A percentile compares a stretch with the other conserved stretches of the same genome.
These are phyloP conservation scores for Cassiopea xamachana DNA, from an alignment of 30 jellyfish, hydroid and myxozoan genomes.

Conservation along the genomic window DNA sequence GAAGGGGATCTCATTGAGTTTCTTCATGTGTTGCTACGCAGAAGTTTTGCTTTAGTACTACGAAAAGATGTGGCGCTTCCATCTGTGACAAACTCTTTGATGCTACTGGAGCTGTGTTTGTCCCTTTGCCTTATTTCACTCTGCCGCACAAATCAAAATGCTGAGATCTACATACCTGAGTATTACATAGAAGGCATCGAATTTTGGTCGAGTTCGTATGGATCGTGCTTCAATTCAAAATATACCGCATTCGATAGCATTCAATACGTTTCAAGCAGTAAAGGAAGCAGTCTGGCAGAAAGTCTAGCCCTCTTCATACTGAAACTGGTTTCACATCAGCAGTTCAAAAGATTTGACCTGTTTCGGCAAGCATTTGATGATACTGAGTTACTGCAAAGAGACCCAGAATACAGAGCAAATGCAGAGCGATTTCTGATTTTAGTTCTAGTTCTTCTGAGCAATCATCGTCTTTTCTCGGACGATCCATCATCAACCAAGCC, in stretches of 20 bases:
- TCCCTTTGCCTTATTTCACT: conserved; percentile 50
- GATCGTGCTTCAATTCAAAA: neutral
- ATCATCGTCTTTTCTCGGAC: conserved; percentile 2
- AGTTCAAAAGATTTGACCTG: neutral
- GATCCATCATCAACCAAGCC: neutral
- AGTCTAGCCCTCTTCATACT: conserved; percentile 3
- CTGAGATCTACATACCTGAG: conserved; percentile 31
- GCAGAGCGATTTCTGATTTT: conserved; percentile 39
- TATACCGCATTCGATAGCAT: conserved; percentile 39
- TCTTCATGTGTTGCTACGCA: conserved; percentile 37
- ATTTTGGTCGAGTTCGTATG: conserved; percentile 45
- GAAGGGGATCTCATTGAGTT: conserved; percentile 37
- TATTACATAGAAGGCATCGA: conserved; percentile 40
- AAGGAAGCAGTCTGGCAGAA: neutral
- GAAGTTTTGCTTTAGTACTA: conserved; percentile 13
- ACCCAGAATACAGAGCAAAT: neutral
- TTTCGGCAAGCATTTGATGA: conserved; percentile 31
- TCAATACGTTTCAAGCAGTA: neutral
- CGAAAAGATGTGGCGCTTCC: conserved; percentile 10
- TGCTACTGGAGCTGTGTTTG: conserved; percentile 51
- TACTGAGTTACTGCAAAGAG: neutral
- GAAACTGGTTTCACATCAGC: neutral
- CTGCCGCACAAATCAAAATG: neutral
- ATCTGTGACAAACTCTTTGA: conserved; percentile 23
- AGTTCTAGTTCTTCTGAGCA: conserved; percentile 32